phyloP scores from a whole-genome alignment of 2,113 vertebrate species.

The Baryphthengus martii region DNA sequence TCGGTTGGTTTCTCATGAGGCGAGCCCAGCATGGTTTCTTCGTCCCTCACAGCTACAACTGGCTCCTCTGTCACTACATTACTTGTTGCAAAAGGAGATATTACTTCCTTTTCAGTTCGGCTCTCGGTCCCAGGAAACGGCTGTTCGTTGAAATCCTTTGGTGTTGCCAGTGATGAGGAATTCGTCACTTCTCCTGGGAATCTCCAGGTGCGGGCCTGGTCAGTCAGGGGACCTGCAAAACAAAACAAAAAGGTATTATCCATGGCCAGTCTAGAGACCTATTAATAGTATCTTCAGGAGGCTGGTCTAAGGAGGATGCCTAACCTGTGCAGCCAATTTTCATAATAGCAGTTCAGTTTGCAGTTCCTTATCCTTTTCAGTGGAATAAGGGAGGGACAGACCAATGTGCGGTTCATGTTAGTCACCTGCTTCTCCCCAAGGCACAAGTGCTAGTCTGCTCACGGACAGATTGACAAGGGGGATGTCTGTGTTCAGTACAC shows the following conservation, averaged over 20 bases:
- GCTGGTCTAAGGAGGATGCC: background rate
- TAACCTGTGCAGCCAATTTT: background rate
- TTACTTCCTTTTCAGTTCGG: conserved; percentile 11
- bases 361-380: background rate
- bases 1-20: background rate
- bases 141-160: background rate
- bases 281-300: background rate
- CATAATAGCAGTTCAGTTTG: background rate
- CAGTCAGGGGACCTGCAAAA: conserved; percentile 37
- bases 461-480: background rate
- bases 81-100: background rate
- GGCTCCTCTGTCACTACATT: background rate
- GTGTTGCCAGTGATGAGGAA: background rate
- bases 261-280: background rate
- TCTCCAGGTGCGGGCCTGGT: background rate
- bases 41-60: background rate
- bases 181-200: background rate
- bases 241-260: background rate
- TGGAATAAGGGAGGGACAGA: background rate
- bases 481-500: background rate
- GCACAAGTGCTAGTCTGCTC: background rate
- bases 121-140: background rate
- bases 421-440: background rate
- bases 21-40: background rate
- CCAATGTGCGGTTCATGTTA: background rate